These are phyloP conservation scores for Channallabes apus DNA, from an alignment of 2,797 vertebrate species.

Conservation along the genomic window DNA sequence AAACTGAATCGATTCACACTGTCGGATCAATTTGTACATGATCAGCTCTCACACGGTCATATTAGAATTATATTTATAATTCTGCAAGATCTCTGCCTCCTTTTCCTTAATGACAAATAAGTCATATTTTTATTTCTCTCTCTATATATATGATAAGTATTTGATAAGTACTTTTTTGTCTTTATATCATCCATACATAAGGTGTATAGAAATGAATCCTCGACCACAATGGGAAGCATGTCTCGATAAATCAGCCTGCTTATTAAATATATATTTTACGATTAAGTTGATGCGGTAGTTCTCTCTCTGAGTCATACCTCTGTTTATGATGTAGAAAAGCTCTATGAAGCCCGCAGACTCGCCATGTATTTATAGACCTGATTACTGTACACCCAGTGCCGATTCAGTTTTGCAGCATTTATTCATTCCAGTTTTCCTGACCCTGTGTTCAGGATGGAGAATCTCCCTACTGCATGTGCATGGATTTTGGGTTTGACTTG, in stretches of 20 bases:
- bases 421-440: neutral
- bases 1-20: neutral
- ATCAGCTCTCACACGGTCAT: neutral
- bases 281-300: neutral
- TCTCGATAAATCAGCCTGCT: too few species aligned
- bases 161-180: too few species aligned
- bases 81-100: too few species aligned
- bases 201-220: neutral
- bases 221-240: too few species aligned
- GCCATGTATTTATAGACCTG: neutral
- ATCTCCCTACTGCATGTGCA: neutral
- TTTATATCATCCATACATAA: neutral
- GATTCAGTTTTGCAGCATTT: neutral
- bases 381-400: neutral
- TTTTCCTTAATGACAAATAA: too few species aligned
- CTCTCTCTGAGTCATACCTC: neutral
- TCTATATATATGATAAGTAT: too few species aligned
- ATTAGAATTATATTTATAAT: neutral
- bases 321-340: neutral
- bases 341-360: neutral
- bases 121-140: too few species aligned
- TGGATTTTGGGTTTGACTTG: neutral
- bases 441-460: neutral
- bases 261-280: constrained; percentile 1
- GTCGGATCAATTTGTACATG: too few species aligned